Percentiles rank a stretch among this genome's conserved stretches.
Conservation (phyloP, 2,113 vertebrate genomes). For the Nansenia antarctica region DNA sequence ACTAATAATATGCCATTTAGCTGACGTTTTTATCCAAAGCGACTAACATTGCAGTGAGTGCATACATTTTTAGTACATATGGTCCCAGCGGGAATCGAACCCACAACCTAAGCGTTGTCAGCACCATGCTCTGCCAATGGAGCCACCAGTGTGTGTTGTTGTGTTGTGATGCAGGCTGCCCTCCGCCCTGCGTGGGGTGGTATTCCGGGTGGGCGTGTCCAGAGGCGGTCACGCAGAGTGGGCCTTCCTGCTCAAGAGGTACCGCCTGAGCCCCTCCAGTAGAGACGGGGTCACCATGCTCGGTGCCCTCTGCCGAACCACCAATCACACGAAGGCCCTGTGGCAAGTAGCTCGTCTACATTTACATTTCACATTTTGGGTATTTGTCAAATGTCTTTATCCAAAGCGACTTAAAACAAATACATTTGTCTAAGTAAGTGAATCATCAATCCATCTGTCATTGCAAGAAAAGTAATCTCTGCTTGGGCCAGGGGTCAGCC, state of each 20-base stretch:
- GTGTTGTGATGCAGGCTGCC: slow-evolving; percentile 22
- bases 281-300: slow-evolving; percentile 11
- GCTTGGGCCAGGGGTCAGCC: background rate
- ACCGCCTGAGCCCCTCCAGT: background rate
- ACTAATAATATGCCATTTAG: too few relatives aligned
- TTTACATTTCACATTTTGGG: background rate
- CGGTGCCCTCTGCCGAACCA: slow-evolving; percentile 17
- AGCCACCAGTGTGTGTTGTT: background rate
- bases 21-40: too few relatives aligned
- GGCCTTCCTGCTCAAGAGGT: slow-evolving; percentile 21
- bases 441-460: too few relatives aligned
- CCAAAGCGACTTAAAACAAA: too few relatives aligned
- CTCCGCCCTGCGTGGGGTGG: background rate
- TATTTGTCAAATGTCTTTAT: too few relatives aligned
- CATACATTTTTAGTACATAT: too few relatives aligned
- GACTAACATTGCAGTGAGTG: too few relatives aligned
- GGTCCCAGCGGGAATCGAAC: too few relatives aligned
- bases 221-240: slow-evolving; percentile 19
- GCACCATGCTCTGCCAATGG: too few relatives aligned
- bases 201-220: slow-evolving; percentile 20
- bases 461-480: background rate
- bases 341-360: slow-evolving; percentile 10
- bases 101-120: too few relatives aligned
- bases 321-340: background rate
- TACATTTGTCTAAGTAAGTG: too few relatives aligned